Percentiles rank a stretch among this genome's conserved stretches.
These are phyloP conservation scores for Brachionus koreanus DNA, from an alignment of 1,140 invertebrate species.

Conservation along the genomic window DNA sequence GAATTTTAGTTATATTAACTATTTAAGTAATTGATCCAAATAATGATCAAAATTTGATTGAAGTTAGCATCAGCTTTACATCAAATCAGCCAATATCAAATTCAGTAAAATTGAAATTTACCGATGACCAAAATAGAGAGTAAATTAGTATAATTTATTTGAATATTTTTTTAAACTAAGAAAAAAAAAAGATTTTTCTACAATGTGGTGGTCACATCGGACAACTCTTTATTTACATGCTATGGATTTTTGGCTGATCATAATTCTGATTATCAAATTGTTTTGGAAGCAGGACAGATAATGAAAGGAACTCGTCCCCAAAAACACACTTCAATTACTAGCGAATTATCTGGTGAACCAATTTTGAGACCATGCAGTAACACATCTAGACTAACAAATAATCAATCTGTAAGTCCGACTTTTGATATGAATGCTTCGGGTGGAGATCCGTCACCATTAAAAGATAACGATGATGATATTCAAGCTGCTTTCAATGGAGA, in stretches of 20 bases:
- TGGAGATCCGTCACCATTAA: neutral
- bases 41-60: neutral
- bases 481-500: constrained; percentile 36
- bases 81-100: constrained; percentile 54
- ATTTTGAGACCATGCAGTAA: constrained; percentile 21
- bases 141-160: neutral
- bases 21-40: constrained; percentile 20
- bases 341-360: constrained; percentile 38
- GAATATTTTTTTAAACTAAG: neutral
- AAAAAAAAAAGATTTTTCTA: constrained; percentile 50
- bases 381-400: constrained; percentile 34
- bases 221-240: constrained; percentile 57
- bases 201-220: constrained; percentile 54
- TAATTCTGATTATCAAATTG: constrained; percentile 56
- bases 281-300: constrained; percentile 52
- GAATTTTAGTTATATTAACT: constrained; percentile 46
- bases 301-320: constrained; percentile 39
- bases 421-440: constrained; percentile 30
- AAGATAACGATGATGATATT: constrained; percentile 29
- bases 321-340: neutral
- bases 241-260: constrained; percentile 57
- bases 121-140: constrained; percentile 37
- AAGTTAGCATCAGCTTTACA: constrained; percentile 50
- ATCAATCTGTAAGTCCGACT: constrained; percentile 19
- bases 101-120: constrained; percentile 13